Evolutionary conservation across 1,140 invertebrate genomes (phyloP).

Genomic region (Trachelipus rathkii): DNA sequence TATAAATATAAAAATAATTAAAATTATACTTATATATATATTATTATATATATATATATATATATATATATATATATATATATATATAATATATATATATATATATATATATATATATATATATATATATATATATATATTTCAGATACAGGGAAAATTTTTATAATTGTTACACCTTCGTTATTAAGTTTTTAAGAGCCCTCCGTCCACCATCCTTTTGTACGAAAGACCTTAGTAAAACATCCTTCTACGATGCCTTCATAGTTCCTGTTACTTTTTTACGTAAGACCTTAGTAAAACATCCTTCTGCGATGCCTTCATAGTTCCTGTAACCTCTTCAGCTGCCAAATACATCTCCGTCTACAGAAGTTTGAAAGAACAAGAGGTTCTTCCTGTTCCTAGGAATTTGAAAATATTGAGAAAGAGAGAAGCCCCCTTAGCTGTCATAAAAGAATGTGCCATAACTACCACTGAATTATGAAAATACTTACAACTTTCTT

Average conservation of each 20-base stretch:
- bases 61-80: conserved; percentile 15
- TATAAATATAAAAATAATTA: too few species aligned
- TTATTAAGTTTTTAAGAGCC: conserved; percentile 65
- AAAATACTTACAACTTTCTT: neutral
- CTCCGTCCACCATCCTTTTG: conserved; percentile 49
- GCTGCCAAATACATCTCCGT: conserved; percentile 76
- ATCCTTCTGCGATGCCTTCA: conserved; percentile 69
- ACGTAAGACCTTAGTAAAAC: too few species aligned
- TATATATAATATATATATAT: neutral
- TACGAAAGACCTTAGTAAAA: conserved; percentile 49
- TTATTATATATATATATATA: conserved; percentile 8
- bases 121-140: neutral
- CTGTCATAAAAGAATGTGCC: neutral
- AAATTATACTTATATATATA: neutral
- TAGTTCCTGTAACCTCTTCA: conserved; percentile 66
- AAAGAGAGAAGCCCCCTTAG: neutral
- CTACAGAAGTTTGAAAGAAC: conserved; percentile 59
- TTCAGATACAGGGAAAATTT: conserved; percentile 64
- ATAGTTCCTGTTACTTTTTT: conserved; percentile 67
- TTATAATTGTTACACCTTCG: conserved; percentile 76
- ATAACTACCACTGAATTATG: neutral
- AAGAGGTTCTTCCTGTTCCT: conserved; percentile 47
- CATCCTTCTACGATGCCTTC: conserved; percentile 68
- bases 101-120: neutral
- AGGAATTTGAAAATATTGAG: neutral